Conservation (phyloP, 2,113 vertebrate genomes). For the Nesogale talazaci region DNA sequence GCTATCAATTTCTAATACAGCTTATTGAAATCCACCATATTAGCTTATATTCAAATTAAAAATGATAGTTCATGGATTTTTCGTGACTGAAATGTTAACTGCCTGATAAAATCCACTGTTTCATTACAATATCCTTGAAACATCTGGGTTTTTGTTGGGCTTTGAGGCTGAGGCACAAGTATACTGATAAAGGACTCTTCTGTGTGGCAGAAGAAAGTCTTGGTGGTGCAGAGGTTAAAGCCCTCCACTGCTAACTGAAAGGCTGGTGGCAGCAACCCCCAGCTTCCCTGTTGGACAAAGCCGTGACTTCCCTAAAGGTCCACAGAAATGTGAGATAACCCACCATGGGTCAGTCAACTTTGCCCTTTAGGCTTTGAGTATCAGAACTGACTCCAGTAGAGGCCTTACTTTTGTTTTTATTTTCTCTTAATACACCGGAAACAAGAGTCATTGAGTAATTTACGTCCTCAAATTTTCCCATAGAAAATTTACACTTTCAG, state of each 20-base stretch:
- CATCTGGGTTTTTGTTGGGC: neutral
- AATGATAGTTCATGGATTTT: neutral
- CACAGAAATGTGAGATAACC: no score
- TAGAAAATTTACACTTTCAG: neutral
- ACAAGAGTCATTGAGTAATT: neutral
- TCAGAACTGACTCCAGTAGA: no score
- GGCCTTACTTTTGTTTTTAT: neutral
- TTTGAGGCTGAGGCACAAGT: neutral
- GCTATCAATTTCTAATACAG: neutral
- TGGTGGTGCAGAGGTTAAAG: neutral
- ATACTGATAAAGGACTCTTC: neutral
- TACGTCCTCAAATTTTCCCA: neutral
- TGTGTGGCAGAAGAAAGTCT: neutral
- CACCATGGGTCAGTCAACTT: no score
- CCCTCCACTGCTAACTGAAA: neutral
- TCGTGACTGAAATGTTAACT: neutral
- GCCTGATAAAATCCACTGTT: neutral
- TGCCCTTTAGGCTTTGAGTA: no score
- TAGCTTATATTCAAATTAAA: neutral
- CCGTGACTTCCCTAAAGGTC: neutral
- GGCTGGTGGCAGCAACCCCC: neutral
- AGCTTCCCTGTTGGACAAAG: neutral
- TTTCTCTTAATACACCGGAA: neutral
- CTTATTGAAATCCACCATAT: constrained; percentile 1
- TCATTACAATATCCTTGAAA: neutral